Base-by-base conservation (phyloP, 2,113 vertebrate genomes). In the Oryzias javanicus region DNA sequence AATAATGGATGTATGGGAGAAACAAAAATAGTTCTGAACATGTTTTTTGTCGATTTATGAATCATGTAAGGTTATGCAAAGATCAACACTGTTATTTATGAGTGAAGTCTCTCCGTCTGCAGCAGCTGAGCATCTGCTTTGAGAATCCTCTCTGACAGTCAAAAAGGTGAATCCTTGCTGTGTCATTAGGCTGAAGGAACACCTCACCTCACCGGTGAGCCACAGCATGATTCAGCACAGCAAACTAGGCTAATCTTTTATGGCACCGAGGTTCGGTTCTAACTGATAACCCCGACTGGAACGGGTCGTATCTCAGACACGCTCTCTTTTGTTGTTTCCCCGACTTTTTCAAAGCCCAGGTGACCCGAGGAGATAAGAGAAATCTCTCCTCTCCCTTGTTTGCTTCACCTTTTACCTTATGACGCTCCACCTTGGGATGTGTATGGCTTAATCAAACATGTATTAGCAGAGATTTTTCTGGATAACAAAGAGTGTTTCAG, bases 221-320 rank as follows among this genome's bases (percentile, higher is more conserved):
- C 52, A 83, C 56, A 49, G 55, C 51, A 72, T 67, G 70, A 85
- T 74, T 82, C 75, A 79, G 59, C 56, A 60, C 27, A 62, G 41
- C 61, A 47, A 54, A 5, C 45, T 16, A 14, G 41, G 62, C 70
- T 87, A 72, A 87, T 89, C 75, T 78, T 85, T 85, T 70, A 79
- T 80, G 17, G 55, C 78, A 42, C 46, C 42, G 42, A 72, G 45
- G 76, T 85, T 83, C 76, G 61, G 60, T 64, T 74, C 80, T 66
- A 81, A 77, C 66, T 67, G 79, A 85, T 86, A 81, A 80, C 74
- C 60, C 54, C 46, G 40, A 35, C 14, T 18, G 22, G 40, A 61
- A 42, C n/a, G 41, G 45, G 35, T 59, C 27, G 1, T 55, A 55
- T 57, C 44, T 52, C 20, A n/a, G 45, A 4, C 27, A 25, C 42